Evolutionary conservation across 2,113 vertebrate genomes (phyloP).

Genomic region (Coptodon bakossiorum): DNA sequence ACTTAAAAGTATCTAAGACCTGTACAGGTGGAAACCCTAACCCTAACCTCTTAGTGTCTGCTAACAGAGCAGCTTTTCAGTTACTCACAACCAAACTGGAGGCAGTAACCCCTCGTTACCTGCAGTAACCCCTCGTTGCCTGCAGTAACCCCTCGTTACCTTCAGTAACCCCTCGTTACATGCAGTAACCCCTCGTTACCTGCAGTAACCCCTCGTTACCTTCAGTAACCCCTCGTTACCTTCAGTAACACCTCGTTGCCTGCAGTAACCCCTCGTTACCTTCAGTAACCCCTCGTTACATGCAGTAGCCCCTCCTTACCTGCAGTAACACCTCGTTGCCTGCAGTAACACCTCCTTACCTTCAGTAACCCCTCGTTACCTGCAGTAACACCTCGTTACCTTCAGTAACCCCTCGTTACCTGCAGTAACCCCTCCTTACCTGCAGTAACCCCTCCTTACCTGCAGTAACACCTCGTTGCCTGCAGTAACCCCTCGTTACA

Average conservation of each 20-base stretch:
- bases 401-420: accelerated
- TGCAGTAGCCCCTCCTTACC: accelerated
- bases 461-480: accelerated
- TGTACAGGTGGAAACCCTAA: too few relatives aligned
- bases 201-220: accelerated
- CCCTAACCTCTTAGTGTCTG: too few relatives aligned
- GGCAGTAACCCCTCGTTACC: accelerated
- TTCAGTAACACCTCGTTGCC: accelerated
- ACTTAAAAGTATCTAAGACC: too few relatives aligned
- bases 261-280: accelerated
- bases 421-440: accelerated
- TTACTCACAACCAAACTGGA: too few relatives aligned
- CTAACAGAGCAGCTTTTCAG: too few relatives aligned
- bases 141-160: accelerated
- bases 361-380: too few relatives aligned
- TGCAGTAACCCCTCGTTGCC: accelerated
- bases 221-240: accelerated
- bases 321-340: accelerated
- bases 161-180: accelerated
- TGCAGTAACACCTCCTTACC: accelerated
- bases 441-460: accelerated
- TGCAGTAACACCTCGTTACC: accelerated
- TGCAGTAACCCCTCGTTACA: accelerated
- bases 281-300: accelerated
- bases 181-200: accelerated